Evolutionary conservation across 1,140 invertebrate genomes (phyloP), one percentile per base, ranked within the genome.

Genomic region (Oryctes rhinoceros): DNA sequence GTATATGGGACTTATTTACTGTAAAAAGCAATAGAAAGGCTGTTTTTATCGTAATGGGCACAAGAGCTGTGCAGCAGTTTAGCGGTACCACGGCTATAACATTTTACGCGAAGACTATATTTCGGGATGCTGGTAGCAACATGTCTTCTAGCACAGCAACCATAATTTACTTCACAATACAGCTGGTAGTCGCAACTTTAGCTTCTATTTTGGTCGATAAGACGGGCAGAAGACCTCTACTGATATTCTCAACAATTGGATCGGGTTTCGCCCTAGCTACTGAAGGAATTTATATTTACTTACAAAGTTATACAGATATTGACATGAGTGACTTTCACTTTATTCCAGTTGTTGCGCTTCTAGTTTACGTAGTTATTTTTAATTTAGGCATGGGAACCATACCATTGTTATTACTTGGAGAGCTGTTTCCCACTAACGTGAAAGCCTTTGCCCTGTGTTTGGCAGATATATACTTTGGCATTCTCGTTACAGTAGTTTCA

Each of bases 41-140:
- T 0, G 86, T 95, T 9, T 86, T 91, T 13, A 91, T 95, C 49
- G 88, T 91, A 9, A 84, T 92, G 35, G 88, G 91, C 15, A 87
- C 95, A 79, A 93, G 94, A 85, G 89, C 93, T 9, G 92, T 94
- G 47, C 93, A 95, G 85, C 93, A 95, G 84, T 89, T 94, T 24
- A 93, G 91, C 77, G 93, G 94, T 0, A 91, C 94, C n/a, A 93
- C 93, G 62, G 92, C 92, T 4, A 89, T 96, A 30, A 91, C 92
- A 82, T 92, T 93, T 49, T 95, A 95, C 84, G 90, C 93, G 24
- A 92, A 94, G 80, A 91, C 92, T 76, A 94, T 96, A 81, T 91
- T 96, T 81, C 90, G 91, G 13, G 87, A 89, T 30, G 90, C 90
- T 10, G 90, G 91, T 74, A 89, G 90, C 2, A 87, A 81, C 39